Conservation (phyloP, 2,797 vertebrate species). For the Allobates femoralis region DNA sequence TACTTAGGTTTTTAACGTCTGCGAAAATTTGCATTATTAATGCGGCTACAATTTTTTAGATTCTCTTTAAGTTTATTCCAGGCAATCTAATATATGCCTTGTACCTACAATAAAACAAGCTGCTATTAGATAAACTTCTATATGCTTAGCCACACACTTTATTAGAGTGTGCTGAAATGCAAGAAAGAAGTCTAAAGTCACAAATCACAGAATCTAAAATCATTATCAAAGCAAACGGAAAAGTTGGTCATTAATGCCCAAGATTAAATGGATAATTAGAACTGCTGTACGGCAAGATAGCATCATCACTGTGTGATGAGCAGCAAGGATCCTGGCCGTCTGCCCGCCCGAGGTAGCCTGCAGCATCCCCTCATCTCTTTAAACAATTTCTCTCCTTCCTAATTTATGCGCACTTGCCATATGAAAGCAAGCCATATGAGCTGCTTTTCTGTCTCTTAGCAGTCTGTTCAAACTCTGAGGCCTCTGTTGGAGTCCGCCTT, state of each 20-base stretch:
- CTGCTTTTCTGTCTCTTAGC: constrained; percentile 75
- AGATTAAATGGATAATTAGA: constrained; percentile 64
- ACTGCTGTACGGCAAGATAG: constrained; percentile 39
- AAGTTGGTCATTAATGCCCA: constrained; percentile 48
- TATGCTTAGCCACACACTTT: background rate
- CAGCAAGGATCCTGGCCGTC: constrained; percentile 52
- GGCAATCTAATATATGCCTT: background rate
- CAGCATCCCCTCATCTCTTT: constrained; percentile 56
- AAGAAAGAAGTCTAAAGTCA: constrained; percentile 3
- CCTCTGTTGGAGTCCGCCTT: constrained; percentile 76
- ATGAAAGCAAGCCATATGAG: constrained; percentile 76
- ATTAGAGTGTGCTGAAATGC: background rate
- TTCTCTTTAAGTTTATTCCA: background rate
- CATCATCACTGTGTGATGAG: constrained; percentile 49
- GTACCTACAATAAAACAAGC: background rate
- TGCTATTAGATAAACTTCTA: background rate
- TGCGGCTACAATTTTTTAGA: no score
- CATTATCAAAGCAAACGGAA: constrained; percentile 26
- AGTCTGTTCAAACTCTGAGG: constrained; percentile 78
- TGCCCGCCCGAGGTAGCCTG: constrained; percentile 50
- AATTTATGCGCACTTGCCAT: constrained; percentile 74
- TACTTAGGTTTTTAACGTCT: no score
- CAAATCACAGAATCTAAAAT: constrained; percentile 21
- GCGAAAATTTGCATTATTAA: no score
- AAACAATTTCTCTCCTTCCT: constrained; percentile 72